Percentiles rank a stretch among this genome's conserved stretches.
phyloP scores from a whole-genome alignment of 2,797 vertebrate genomes.

The Sylvilagus floridanus region DNA sequence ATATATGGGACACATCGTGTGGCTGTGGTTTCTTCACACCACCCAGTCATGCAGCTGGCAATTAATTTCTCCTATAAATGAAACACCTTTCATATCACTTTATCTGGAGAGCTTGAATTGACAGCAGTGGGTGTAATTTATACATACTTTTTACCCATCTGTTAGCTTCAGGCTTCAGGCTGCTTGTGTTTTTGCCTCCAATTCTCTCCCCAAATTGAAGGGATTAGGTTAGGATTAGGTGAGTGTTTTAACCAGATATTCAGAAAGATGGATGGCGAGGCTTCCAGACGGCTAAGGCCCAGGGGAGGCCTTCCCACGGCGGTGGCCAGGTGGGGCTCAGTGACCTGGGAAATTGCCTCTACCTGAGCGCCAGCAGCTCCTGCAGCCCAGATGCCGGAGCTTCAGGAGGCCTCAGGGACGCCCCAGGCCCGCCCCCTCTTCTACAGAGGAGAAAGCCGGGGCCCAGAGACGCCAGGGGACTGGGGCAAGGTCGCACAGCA shows the following conservation, averaged over 20 bases:
- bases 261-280: constrained; percentile 85
- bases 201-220: constrained; percentile 87
- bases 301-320: constrained; percentile 62
- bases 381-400: constrained; percentile 25
- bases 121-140: constrained; percentile 83
- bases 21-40: constrained; percentile 84
- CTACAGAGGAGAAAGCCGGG: constrained; percentile 74
- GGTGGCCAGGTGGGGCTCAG: constrained; percentile 71
- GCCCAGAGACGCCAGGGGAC: not conserved
- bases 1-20: constrained; percentile 63
- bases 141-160: constrained; percentile 85
- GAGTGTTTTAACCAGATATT: constrained; percentile 87
- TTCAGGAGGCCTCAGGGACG: constrained; percentile 56
- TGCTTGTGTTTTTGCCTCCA: constrained; percentile 72
- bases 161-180: constrained; percentile 83
- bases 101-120: constrained; percentile 85
- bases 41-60: constrained; percentile 82
- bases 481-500: not conserved
- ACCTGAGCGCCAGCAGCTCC: constrained; percentile 67
- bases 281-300: constrained; percentile 82
- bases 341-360: constrained; percentile 83
- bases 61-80: constrained; percentile 87
- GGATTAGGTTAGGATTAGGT: constrained; percentile 87
- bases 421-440: constrained; percentile 37
- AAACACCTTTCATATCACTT: constrained; percentile 88